Base-by-base conservation (phyloP, 35 echinoderm and acorn worm species). In the Ophiothrix spiculata region DNA sequence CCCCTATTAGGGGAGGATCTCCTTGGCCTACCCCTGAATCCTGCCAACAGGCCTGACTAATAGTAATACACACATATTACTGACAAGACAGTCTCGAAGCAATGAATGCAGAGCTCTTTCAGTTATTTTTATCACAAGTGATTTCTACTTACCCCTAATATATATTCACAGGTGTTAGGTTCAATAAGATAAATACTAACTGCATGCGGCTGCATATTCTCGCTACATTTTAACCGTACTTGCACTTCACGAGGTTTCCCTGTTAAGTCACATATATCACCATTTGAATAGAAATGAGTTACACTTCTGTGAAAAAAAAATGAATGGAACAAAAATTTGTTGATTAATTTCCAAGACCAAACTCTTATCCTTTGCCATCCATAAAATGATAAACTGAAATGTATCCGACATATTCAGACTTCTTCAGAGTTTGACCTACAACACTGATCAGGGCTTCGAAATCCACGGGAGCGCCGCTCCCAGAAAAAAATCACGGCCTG, bases 221-320 rank as follows among this genome's bases (percentile, higher is more conserved):
- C 91, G 81, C 93, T 97, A 74, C 95, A 97, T 75, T 97, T 93
- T 54, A 97, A 81, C 38, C 84, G 90, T 14, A 97, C 95, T 76
- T 93, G 95, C 1, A 93, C 95, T 45, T 93, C 90, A 25, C 95
- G 75, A 37, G 87, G 87, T 88, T 90, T 97, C 1, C 95, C 95
- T 8, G 95, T 97, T 4, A 97, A 16, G 56, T 97, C 95, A 88
- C 95, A 97, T 74, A 93, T 64, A 93, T 97, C 95, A 56, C 95
- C 95, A 79, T 88, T 79, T 38, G 78, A 45, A 88, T 97, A 97
- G 81, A 90, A 93, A 87, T 93, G 87, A 25, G 85, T 87, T 17
- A 94, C 88, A 77, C 42, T 81, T 83, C 88, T 94, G 63, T 19
- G 45, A 56, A 84, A 0, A 36, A 73, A 79, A 78, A 64, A 42